phyloP scores from a whole-genome alignment of 2,113 vertebrate genomes.

The Tachycineta bicolor region DNA sequence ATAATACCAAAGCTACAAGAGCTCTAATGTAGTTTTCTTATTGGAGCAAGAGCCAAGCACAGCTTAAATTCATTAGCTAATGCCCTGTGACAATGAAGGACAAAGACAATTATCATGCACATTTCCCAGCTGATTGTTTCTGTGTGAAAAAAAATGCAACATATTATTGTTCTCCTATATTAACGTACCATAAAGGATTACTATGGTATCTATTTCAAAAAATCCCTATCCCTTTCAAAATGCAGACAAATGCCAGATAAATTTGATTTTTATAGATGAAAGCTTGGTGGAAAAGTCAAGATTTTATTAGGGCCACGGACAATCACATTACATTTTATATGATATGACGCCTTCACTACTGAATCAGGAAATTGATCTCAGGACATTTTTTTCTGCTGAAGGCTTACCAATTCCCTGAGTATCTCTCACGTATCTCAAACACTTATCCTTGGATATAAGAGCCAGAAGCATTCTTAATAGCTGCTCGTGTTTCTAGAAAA shows the following conservation, averaged over 20 bases:
- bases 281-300: slow-evolving; percentile 27
- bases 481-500: slow-evolving; percentile 3
- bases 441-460: background rate
- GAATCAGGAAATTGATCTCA: slow-evolving; percentile 41
- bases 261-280: slow-evolving; percentile 66
- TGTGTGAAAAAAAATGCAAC: slow-evolving; percentile 26
- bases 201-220: slow-evolving; percentile 6
- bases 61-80: slow-evolving; percentile 61
- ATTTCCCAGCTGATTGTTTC: slow-evolving; percentile 20
- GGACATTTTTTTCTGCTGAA: background rate
- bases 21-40: slow-evolving; percentile 31
- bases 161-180: slow-evolving; percentile 39
- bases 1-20: background rate
- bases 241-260: slow-evolving; percentile 37
- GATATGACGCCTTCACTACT: background rate
- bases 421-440: background rate
- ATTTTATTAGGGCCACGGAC: slow-evolving; percentile 52
- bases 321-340: slow-evolving; percentile 54
- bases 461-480: background rate
- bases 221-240: slow-evolving; percentile 21
- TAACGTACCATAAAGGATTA: slow-evolving; percentile 30
- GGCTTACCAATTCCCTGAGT: background rate
- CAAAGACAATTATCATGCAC: slow-evolving; percentile 49
- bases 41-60: slow-evolving; percentile 12
- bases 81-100: slow-evolving; percentile 40